Evolutionary conservation across 2,888 invertebrate species (phyloP).

Genomic region (Bellardia pandia): DNA sequence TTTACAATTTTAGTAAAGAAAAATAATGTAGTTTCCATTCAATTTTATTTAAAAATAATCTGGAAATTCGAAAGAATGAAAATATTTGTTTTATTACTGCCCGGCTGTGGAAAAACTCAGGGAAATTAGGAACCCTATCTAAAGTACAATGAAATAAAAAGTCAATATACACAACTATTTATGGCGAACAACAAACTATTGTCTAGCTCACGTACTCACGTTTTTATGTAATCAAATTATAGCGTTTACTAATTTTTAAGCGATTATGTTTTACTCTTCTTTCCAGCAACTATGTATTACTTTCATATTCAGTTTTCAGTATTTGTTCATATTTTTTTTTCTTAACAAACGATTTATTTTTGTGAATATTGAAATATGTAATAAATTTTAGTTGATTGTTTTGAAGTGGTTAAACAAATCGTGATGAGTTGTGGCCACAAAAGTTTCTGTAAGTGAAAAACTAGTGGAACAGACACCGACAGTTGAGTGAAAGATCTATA

Average conservation of each 20-base stretch:
- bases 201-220: constrained; percentile 66
- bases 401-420: constrained; percentile 56
- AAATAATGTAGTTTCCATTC: too few species aligned
- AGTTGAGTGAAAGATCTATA: constrained; percentile 7
- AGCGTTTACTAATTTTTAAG: constrained; percentile 49
- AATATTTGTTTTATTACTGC: neutral
- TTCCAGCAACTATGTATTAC: neutral
- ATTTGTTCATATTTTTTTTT: constrained; percentile 1
- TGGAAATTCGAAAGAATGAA: too few species aligned
- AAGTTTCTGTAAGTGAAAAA: neutral
- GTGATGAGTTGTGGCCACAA: constrained; percentile 41
- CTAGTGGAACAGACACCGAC: neutral
- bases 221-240: constrained; percentile 70
- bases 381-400: constrained; percentile 28
- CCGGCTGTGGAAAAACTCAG: too few species aligned
- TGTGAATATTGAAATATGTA: neutral
- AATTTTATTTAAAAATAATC: too few species aligned
- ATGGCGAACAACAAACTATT: constrained; percentile 36
- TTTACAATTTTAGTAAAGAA: too few species aligned
- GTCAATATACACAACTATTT: constrained; percentile 62
- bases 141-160: constrained; percentile 21
- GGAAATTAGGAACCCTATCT: too few species aligned
- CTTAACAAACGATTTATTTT: neutral
- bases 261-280: constrained; percentile 21
- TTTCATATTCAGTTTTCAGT: neutral